Evolutionary conservation across 1,140 invertebrate species (phyloP), one percentile per base, ranked within the genome.

Genomic region (Leptopilina boulardi): DNA sequence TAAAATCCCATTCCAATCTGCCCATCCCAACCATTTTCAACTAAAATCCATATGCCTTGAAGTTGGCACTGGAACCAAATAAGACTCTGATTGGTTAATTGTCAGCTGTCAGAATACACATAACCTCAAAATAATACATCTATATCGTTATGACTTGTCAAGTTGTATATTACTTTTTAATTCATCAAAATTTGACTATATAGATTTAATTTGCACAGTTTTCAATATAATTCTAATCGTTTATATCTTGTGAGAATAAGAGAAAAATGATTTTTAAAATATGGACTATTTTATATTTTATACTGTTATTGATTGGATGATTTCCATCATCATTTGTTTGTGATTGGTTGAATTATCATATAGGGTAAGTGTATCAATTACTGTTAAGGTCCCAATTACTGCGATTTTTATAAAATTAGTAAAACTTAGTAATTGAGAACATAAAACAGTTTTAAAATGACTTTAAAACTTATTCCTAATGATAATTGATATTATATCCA

Each of bases 1-100:
- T n/a, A 51, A 51, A 51, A 51, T 51, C 47, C 47, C 47, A 51
- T 51, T n/a, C 47, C 47, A n/a, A 51, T n/a, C 47, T 51, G 47
- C 47, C 47, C 47, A 51, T n/a, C 47, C 47, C 47, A 13, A 44
- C 42, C 42, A 44, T 44, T 44, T 15, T n/a, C 13, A 44, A 44
- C 42, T 15, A 44, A 44, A 44, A n/a, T 15, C 13, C 11, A 15
- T 42, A n/a, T n/a, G n/a, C 11, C 15, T 15, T 44, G 42, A 44
- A 44, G 42, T 44, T 44, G 4, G 42, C 42, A 13, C 11, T 44
- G 4, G 0, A 15, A 38, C 34, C 5, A n/a, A 44, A 44, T 15
- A 44, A n/a, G 4, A n/a, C 15, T 44, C 42, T 44, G 42, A 44
- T 44, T 44, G 42, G 42, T 44, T n/a, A 44, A n/a, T 44, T 44